Conservation (phyloP, 2,888 invertebrate genomes). For the Colostygia pectinataria region DNA sequence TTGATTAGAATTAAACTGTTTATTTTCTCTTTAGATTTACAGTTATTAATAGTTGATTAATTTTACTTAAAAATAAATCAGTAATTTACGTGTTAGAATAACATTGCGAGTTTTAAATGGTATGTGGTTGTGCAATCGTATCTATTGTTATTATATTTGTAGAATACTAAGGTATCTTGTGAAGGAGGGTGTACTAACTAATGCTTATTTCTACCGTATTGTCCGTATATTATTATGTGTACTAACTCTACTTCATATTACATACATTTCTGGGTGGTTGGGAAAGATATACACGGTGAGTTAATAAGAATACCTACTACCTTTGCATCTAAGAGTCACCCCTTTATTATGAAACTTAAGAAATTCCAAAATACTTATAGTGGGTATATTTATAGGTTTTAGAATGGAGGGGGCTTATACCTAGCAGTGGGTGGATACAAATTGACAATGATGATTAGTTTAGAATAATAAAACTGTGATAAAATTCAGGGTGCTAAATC, state of each 20-base stretch:
- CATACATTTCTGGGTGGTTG: conserved; percentile 43
- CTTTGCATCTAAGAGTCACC: not conserved
- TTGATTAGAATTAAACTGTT: conserved; percentile 39
- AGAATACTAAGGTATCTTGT: conserved; percentile 42
- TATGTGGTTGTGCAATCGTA: conserved; percentile 76
- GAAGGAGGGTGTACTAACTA: conserved; percentile 65
- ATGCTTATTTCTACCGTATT: conserved; percentile 45
- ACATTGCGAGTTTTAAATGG: conserved; percentile 74
- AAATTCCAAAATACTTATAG: too few relatives aligned
- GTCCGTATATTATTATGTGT: conserved; percentile 46
- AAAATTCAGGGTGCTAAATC: too few relatives aligned
- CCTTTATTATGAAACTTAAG: too few relatives aligned
- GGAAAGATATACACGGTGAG: conserved; percentile 28
- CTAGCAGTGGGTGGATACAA: too few relatives aligned
- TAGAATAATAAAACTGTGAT: too few relatives aligned
- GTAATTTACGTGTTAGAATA: conserved; percentile 71
- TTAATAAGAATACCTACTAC: not conserved
- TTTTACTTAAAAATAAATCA: conserved; percentile 76
- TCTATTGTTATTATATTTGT: conserved; percentile 33
- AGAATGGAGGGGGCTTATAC: too few relatives aligned
- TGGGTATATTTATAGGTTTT: too few relatives aligned
- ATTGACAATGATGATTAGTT: too few relatives aligned
- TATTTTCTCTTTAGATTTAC: conserved; percentile 61
- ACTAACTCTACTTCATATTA: conserved; percentile 44
- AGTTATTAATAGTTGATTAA: conserved; percentile 70